phyloP scores from a whole-genome alignment of 2,888 invertebrate species.

The Esperia sulphurella region DNA sequence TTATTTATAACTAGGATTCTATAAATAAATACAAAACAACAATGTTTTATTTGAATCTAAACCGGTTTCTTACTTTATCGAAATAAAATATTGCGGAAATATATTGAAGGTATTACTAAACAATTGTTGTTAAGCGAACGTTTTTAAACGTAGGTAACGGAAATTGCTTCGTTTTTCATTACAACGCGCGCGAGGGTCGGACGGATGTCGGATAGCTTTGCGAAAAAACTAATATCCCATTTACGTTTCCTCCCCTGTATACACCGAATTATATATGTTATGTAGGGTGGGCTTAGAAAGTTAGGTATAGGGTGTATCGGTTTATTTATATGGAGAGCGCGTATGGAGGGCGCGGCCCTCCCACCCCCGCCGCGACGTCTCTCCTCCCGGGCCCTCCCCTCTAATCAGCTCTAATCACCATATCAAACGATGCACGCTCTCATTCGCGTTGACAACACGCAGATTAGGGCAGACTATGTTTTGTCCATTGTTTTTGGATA shows the following conservation, averaged over 20 bases:
- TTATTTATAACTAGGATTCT: no score
- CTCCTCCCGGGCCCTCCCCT: constrained; percentile 47
- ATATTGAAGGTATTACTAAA: background rate
- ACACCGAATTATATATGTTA: constrained; percentile 6
- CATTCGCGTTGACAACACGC: constrained; percentile 73
- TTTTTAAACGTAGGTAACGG: constrained; percentile 27
- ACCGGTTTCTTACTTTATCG: background rate
- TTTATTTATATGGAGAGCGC: constrained; percentile 75
- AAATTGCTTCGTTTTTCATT: constrained; percentile 69
- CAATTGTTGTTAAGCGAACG: constrained; percentile 2
- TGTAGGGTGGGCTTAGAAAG: constrained; percentile 38
- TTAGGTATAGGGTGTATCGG: constrained; percentile 65
- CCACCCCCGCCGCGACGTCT: constrained; percentile 32
- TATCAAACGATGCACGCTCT: constrained; percentile 77
- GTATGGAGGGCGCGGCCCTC: constrained; percentile 46
- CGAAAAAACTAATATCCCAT: constrained; percentile 73
- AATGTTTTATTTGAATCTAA: no score
- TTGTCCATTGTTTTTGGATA: constrained; percentile 22
- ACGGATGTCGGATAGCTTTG: constrained; percentile 54
- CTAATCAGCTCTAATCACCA: constrained; percentile 79
- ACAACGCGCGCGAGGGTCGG: constrained; percentile 49
- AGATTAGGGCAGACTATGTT: constrained; percentile 47
- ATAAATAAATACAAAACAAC: no score
- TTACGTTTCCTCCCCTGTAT: constrained; percentile 54
- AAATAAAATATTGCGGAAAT: background rate